Base-by-base conservation (phyloP, 2,797 vertebrate genomes). In the Paedocypris micromegethes region DNA sequence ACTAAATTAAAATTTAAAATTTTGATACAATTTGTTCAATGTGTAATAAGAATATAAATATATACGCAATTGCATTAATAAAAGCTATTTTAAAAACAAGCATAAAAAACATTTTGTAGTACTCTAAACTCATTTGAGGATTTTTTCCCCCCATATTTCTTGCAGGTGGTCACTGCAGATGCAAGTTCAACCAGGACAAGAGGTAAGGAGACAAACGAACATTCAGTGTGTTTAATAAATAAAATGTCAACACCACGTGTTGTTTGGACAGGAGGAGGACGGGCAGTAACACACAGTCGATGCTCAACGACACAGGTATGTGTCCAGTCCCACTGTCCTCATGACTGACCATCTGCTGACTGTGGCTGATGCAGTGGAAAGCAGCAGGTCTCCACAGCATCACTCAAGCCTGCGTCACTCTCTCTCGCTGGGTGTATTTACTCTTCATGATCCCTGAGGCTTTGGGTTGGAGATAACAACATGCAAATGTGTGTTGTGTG, bases 101-200 rank as follows among this genome's bases (percentile, higher is more conserved):
- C 23, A 23, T 1, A 23, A 23, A 23, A 23, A 23, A 23, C 23
- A 23, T 23, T 23, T 23, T 23, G 23, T 23, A 23, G 23, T 23
- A 1, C 23, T 23, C 23, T 23, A 23, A 23, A 23, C 23, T 23
- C 23, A 23, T 23, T 23, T 23, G 23, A 23, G 23, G 23, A 23
- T 23, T 23, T 23, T 1, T 1, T 1, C 23, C 23, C 23, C 23
- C 23, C 23, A 23, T 23, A 23, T 23, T 23, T 44, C 4, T 73
- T 80, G 6, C 79, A 91, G 90, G 90, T 77, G 89, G 90, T 46
- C 89, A 88, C 83, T 91, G 90, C 84, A 85, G 90, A 74, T 91
- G 90, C 85, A 91, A 91, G 81, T 91, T 91, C 77, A 89, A 90
- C 79, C 90, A 90, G 82, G 75, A 87, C 77, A 91, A 89, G 81